Base-by-base conservation (phyloP, 2,797 vertebrate species). In the Phrynocephalus vlangalii region DNA sequence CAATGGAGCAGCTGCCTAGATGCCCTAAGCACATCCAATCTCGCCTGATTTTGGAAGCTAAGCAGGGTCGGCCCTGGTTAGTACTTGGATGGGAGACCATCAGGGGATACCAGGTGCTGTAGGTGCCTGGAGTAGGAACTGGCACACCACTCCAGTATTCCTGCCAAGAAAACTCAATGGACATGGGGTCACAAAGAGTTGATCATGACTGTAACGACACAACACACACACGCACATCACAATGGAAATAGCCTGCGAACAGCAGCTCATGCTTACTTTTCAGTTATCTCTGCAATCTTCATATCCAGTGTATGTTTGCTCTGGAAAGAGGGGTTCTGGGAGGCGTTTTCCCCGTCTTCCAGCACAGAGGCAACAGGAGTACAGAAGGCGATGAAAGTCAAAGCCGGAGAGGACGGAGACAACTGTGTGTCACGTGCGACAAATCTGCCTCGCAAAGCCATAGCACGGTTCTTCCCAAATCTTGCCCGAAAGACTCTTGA, bases 361-460 rank as follows among this genome's bases (percentile, higher is more conserved):
- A 87, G 48, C 0, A 92, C 90, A 93, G 92, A 88, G 0, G 72
- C 90, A 0, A 97, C 88, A 0, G 97, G 98, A 0, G 96, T 97
- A 90, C 98, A 98, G 87, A 98, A 92, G 24, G 97, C 96, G 70
- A 98, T 93, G n/a, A 98, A 97, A 83, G 97, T 91, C 24, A 91
- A 30, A 15, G 79, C 24, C 15, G 79, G 38, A 87, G 91, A 83
- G 44, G 75, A 68, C 0, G 77, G 75, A 9, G 52, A 24, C 0
- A 91, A 85, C 50, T 84, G 76, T 44, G 48, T 20, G 50, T 8
- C 15, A 60, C 94, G 84, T 15, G 93, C 75, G 20, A 48, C 91
- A 89, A 97, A 97, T 86, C 91, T 96, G 20, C 98, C 97, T 0
- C 79, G 86, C 86, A 98, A 95, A 66, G 96, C 89, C 92, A 97